Conservation (phyloP, 2,797 vertebrate species). For the Limnodromus scolopaceus region DNA sequence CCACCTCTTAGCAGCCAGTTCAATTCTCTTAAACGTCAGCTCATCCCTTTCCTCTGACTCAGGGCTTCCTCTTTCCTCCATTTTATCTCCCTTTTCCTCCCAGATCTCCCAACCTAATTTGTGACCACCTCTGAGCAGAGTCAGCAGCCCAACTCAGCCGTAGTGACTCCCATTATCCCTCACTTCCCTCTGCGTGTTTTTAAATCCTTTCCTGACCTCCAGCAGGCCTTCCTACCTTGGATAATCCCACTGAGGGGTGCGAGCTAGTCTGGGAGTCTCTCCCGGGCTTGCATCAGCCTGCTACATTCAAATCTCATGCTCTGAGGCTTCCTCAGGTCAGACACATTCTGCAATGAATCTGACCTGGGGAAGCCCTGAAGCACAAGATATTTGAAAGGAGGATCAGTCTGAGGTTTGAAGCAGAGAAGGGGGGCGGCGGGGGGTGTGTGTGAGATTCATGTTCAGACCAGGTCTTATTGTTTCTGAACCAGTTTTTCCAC, state of each 20-base stretch:
- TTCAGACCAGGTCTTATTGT: slow-evolving; percentile 72
- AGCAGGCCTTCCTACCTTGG: slow-evolving; percentile 59
- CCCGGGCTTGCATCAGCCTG: slow-evolving; percentile 67
- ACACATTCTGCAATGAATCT: slow-evolving; percentile 72
- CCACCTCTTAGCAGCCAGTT: neutral
- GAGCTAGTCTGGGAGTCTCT: slow-evolving; percentile 59
- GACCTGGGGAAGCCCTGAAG: slow-evolving; percentile 76
- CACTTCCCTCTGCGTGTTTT: slow-evolving; percentile 48
- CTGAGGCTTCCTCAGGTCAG: slow-evolving; percentile 75
- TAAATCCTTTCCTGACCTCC: slow-evolving; percentile 69
- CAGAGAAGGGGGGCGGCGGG: neutral
- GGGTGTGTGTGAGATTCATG: slow-evolving; percentile 52
- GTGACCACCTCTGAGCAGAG: slow-evolving; percentile 40
- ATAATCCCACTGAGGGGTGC: slow-evolving; percentile 64
- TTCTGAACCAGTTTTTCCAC: slow-evolving; percentile 76
- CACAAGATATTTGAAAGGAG: slow-evolving; percentile 74
- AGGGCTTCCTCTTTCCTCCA: neutral
- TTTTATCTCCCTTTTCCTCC: slow-evolving; percentile 35
- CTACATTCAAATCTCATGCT: slow-evolving; percentile 74
- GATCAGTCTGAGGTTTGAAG: slow-evolving; percentile 73
- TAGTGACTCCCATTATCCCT: slow-evolving; percentile 58
- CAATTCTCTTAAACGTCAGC: neutral
- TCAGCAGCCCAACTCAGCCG: neutral
- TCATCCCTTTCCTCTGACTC: slow-evolving; percentile 16
- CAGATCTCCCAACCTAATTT: neutral